phyloP scores from a whole-genome alignment of 1,140 invertebrate species.

The Trichomalopsis sarcophagae region DNA sequence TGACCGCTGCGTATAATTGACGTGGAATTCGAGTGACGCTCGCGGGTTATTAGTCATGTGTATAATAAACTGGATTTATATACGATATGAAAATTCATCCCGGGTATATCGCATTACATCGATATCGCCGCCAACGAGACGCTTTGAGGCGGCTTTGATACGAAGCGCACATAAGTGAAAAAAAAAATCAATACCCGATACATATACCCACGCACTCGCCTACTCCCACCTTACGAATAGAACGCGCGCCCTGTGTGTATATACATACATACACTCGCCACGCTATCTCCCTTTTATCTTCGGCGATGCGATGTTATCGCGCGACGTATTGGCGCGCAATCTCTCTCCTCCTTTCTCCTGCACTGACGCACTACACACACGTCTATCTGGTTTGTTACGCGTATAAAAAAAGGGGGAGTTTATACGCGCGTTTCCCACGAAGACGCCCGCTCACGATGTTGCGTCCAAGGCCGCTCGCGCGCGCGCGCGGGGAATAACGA shows the following conservation, averaged over 20 bases:
- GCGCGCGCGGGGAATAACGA: not conserved
- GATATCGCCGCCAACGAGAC: not conserved
- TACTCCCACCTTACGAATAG: not conserved
- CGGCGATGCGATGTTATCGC: not conserved
- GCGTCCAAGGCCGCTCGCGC: not conserved
- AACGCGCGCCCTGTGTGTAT: not conserved
- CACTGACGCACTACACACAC: not conserved
- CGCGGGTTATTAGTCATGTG: too few species aligned
- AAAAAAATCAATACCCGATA: conserved; percentile 31
- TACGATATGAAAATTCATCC: not conserved
- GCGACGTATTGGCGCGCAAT: not conserved
- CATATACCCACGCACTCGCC: not conserved
- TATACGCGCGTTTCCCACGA: conserved; percentile 24
- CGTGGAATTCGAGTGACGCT: not conserved
- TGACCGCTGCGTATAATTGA: not conserved
- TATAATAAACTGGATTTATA: too few species aligned
- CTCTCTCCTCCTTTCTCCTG: not conserved
- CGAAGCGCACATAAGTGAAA: not conserved
- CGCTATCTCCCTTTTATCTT: conserved; percentile 31
- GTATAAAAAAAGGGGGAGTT: not conserved
- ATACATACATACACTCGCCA: not conserved
- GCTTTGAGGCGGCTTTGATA: too few species aligned
- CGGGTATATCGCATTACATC: not conserved
- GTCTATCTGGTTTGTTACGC: not conserved
- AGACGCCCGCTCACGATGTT: not conserved